Base-by-base conservation (phyloP, 2,797 vertebrate genomes). In the Setipinna tenuifilis region DNA sequence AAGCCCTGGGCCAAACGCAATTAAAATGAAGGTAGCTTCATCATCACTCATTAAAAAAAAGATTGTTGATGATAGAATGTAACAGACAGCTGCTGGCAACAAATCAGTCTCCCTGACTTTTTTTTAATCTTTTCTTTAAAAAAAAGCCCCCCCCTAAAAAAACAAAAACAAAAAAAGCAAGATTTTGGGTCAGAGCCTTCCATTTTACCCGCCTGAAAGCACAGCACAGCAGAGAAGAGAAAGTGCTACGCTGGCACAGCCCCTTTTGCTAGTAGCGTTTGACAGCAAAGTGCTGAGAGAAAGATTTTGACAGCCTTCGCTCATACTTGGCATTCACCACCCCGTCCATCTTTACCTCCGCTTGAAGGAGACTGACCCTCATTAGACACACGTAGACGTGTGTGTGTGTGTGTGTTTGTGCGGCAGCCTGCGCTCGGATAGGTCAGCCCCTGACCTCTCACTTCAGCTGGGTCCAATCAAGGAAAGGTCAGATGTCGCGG, bases 1-100 rank as follows among this genome's bases (percentile, higher is more conserved):
- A 87, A 75, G 85, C 87, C 86, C 28, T 19, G 75, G 87, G 86
- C 82, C 81, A 82, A 80, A 83, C 82, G 80, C 85, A 82, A 81
- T 87, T 83, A 86, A 85, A 87, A 85, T 31, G 65, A 65, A 85
- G 86, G 61, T 54, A 85, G 82, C 86, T 81, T 84, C 65, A 46
- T 84, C 81, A 86, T 71, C 83, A 84, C 87, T 87, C 82, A 16
- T 28, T 10, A 78, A 84, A 83, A 86, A 75, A 54, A 35, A 84
- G 83, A 83, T 85, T 50, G 57, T 58, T 81, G 82, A 44, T 41
- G 80, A 87, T 84, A 41, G n/a, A 48, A 16, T 61, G 17, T 46
- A 83, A 57, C 71, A 58, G 82, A 59, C 80, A 19, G 50, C 71
- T 81, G 54, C 68, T 59, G 85, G 82, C 83, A 81, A 54, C n/a